Evolutionary conservation across 2,888 invertebrate genomes (phyloP), one percentile per base, ranked within the genome.

Genomic region (Apodemia mormo): DNA sequence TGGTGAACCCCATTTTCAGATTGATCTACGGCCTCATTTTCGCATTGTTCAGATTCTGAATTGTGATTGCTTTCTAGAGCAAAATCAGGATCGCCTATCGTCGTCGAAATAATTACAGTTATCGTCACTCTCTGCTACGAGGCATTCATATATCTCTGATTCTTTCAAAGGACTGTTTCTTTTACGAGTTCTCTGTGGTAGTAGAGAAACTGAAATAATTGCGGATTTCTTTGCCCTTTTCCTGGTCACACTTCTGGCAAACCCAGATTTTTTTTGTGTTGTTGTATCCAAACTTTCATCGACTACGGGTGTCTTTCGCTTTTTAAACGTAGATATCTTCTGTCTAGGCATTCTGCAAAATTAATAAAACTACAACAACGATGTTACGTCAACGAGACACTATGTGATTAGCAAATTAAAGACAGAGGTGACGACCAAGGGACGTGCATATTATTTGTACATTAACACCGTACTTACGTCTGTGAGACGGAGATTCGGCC

Each of bases 51-150:
- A 54, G 22, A 54, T 54, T 54, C 22, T 54, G 54, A 54, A 56
- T 66, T 69, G 37, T 65, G 66, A 65, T 69, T 52, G 56, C 69
- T 54, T 65, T 69, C 69, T 52, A 69, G 12, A 69, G 12, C 54
- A 69, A 65, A 69, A 69, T 65, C 37, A 65, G 65, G 33, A 69
- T 69, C 69, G 54, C 61, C 66, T 43, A 70, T 66, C 66, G 49
- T 70, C 66, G 45, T 66, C 66, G 40, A 70, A 70, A 29, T 66
- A 37, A 66, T 58, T 70, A 37, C 61, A 70, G 61, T 70, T 70
- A 43, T 70, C 66, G 66, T 54, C 69, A 65, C 65, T 65, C 45
- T 68, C 64, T 40, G 40, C 22, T 29, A 61, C 12, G 45, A 68
- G 65, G 65, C 30, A 65, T 69, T 52, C 37, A 22, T 33, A 69